phyloP scores from a whole-genome alignment of 2,113 vertebrate species.

The Prionailurus bengalensis region DNA sequence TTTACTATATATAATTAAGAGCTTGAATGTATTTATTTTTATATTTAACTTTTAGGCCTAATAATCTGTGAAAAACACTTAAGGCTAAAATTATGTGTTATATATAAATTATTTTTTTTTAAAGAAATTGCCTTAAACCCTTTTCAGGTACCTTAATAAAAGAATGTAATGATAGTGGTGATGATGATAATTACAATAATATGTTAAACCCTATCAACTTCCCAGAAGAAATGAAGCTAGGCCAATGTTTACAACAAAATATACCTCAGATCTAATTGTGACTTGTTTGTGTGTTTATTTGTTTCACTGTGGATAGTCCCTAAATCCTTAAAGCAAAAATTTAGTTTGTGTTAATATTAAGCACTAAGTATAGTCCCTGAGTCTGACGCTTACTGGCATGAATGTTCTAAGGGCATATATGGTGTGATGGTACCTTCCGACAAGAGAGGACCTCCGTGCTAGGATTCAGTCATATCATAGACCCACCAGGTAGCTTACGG shows the following conservation, averaged over 20 bases:
- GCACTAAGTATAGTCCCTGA: neutral
- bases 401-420: neutral
- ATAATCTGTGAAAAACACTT: slow-evolving; percentile 48
- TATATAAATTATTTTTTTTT: slow-evolving; percentile 44
- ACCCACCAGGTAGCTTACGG: neutral
- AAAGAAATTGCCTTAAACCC: slow-evolving; percentile 26
- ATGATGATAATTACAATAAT: slow-evolving; percentile 41
- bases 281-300: neutral
- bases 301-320: neutral
- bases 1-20: slow-evolving; percentile 56
- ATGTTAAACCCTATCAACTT: neutral
- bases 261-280: neutral
- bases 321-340: neutral
- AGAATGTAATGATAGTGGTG: neutral
- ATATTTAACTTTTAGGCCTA: slow-evolving; percentile 43
- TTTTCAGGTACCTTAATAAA: slow-evolving; percentile 16
- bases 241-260: slow-evolving; percentile 21
- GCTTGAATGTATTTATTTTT: slow-evolving; percentile 60
- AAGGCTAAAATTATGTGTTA: slow-evolving; percentile 10
- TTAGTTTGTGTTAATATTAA: neutral
- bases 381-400: too few species aligned
- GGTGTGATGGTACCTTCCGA: neutral
- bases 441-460: neutral
- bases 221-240: neutral
- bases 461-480: neutral